Conservation (phyloP, 2,797 vertebrate genomes). For the Sebastes matsubarae region DNA sequence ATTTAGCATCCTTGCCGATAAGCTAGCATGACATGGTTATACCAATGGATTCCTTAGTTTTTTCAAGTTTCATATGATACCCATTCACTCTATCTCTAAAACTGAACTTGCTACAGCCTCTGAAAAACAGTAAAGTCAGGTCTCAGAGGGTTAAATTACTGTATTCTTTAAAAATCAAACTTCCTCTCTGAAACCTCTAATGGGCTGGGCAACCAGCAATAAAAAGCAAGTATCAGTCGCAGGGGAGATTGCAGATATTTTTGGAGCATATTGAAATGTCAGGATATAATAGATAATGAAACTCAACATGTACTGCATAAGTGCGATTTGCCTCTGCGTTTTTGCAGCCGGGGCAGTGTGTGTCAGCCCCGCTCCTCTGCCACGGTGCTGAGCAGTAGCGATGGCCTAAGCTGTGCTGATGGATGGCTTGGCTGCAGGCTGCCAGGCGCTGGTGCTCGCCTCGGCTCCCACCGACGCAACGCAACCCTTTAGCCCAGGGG, state of each 20-base stretch:
- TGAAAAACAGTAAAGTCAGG: too few relatives aligned
- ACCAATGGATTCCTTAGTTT: too few relatives aligned
- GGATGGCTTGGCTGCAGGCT: conserved; percentile 68
- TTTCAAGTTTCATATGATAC: too few relatives aligned
- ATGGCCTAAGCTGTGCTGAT: conserved; percentile 72
- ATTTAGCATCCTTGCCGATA: too few relatives aligned
- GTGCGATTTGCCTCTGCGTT: conserved; percentile 53
- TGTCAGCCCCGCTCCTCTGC: conserved; percentile 23
- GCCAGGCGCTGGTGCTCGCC: conserved; percentile 57
- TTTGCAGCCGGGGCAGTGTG: conserved; percentile 30
- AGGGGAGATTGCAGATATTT: conserved; percentile 44
- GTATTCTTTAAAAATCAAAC: conserved; percentile 15
- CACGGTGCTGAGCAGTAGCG: conserved; percentile 65
- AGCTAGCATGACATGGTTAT: too few relatives aligned
- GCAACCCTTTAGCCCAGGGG: conserved; percentile 62
- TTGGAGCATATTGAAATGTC: conserved; percentile 50
- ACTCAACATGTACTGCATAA: conserved; percentile 44
- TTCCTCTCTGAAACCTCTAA: conserved; percentile 8
- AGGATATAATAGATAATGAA: conserved; percentile 55
- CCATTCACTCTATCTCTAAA: too few relatives aligned
- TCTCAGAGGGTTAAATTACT: background rate
- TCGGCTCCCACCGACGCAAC: conserved; percentile 53
- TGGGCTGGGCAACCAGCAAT: conserved; percentile 36
- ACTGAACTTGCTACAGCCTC: too few relatives aligned
- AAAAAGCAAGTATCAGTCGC: conserved; percentile 46